Conservation (phyloP, 2,113 vertebrate genomes). For the Rhabdornis inornatus region DNA sequence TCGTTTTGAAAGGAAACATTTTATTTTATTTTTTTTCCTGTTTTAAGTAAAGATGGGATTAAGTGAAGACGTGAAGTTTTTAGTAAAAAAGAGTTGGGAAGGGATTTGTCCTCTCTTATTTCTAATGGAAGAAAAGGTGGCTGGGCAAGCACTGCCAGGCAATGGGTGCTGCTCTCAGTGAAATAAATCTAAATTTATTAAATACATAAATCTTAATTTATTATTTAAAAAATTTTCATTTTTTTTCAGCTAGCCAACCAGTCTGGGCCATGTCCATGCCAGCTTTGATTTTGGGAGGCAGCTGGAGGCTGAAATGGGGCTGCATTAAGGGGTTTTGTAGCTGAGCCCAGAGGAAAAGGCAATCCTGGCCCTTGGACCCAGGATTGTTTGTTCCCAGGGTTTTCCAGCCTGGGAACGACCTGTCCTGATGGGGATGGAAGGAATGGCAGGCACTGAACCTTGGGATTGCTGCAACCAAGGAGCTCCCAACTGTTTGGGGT, state of each 20-base stretch:
- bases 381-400: fast-evolving
- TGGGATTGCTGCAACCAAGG: background rate
- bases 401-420: background rate
- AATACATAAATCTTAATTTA: no score
- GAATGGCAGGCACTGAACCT: background rate
- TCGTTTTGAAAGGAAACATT: background rate
- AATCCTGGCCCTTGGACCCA: background rate
- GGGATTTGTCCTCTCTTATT: background rate
- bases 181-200: background rate
- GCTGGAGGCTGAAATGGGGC: background rate
- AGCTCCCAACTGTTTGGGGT: background rate
- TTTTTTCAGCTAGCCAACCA: no score
- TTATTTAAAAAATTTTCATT: no score
- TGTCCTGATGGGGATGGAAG: background rate
- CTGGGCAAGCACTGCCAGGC: background rate
- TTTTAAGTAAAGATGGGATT: background rate
- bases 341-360: background rate
- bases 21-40: background rate
- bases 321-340: background rate
- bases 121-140: background rate
- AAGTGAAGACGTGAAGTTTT: background rate
- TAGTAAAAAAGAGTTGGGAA: background rate
- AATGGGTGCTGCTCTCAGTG: background rate
- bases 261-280: background rate
- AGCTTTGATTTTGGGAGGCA: background rate